Conservation (phyloP, 2,797 vertebrate species). For the Brotogeris chrysoptera region DNA sequence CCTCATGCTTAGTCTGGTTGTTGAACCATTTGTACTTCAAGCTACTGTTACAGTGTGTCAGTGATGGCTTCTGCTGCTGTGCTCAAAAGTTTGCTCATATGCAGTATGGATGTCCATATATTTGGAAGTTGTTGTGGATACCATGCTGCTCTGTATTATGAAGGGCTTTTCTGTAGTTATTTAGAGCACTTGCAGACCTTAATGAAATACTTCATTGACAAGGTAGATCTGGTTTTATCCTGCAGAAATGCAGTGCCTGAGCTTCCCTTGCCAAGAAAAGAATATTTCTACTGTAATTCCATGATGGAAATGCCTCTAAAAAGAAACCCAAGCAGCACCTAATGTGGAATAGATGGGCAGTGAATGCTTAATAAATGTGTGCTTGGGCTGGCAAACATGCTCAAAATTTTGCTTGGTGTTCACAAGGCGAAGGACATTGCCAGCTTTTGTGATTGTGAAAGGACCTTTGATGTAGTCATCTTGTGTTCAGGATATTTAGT, state of each 20-base stretch:
- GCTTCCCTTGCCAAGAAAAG: background rate
- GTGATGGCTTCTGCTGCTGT: background rate
- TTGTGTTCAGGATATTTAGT: background rate
- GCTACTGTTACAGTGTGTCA: background rate
- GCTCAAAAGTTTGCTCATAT: background rate
- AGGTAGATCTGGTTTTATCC: background rate
- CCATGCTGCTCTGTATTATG: background rate
- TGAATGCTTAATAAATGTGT: background rate
- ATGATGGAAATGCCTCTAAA: background rate
- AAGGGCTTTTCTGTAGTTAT: slow-evolving; percentile 54
- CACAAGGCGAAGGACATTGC: rapidly evolving
- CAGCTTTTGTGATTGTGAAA: background rate
- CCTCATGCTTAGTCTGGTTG: background rate
- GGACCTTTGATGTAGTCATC: background rate
- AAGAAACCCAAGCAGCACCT: background rate
- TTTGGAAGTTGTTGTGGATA: slow-evolving; percentile 47
- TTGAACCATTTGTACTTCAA: background rate
- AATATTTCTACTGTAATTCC: background rate
- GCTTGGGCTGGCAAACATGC: rapidly evolving
- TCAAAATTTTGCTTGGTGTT: background rate
- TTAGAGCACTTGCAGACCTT: slow-evolving; percentile 47
- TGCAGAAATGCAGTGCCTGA: background rate
- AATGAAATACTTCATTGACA: slow-evolving; percentile 30
- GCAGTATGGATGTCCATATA: background rate
- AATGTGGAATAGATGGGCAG: background rate